These are phyloP conservation scores for Lutjanus argentimaculatus DNA, from an alignment of 2,797 vertebrate species.

Conservation along the genomic window DNA sequence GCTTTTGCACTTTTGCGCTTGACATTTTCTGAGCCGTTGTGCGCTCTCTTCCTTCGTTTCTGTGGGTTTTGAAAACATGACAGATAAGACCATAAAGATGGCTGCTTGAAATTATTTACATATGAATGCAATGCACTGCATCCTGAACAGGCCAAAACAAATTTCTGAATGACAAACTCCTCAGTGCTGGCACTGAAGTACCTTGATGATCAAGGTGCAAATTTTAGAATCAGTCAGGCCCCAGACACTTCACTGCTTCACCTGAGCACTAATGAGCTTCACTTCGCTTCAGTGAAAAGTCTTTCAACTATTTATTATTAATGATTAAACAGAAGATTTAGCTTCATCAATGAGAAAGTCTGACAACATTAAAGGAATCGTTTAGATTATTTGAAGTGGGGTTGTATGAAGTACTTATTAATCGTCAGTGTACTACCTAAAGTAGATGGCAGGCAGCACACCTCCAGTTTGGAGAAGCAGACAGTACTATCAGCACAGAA, in stretches of 20 bases:
- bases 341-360: background rate
- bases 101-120: background rate
- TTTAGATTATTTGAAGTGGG: no score
- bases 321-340: background rate
- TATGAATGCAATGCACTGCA: background rate
- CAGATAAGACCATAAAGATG: background rate
- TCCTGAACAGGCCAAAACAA: background rate
- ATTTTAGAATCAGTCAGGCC: background rate
- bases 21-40: conserved; percentile 86
- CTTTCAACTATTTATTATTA: conserved; percentile 1
- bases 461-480: no score
- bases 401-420: no score
- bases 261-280: background rate
- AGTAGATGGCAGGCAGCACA: no score
- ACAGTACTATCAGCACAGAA: no score
- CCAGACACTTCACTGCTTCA: background rate
- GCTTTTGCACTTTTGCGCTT: conserved; percentile 79
- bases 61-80: conserved; percentile 54
- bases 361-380: background rate
- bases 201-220: background rate
- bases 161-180: background rate
- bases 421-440: no score
- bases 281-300: background rate
- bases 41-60: conserved; percentile 86
- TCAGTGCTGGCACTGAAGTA: background rate